Evolutionary conservation across 2,113 vertebrate genomes (phyloP), one percentile per base, ranked within the genome.

Genomic region (Tachysurus fulvidraco): DNA sequence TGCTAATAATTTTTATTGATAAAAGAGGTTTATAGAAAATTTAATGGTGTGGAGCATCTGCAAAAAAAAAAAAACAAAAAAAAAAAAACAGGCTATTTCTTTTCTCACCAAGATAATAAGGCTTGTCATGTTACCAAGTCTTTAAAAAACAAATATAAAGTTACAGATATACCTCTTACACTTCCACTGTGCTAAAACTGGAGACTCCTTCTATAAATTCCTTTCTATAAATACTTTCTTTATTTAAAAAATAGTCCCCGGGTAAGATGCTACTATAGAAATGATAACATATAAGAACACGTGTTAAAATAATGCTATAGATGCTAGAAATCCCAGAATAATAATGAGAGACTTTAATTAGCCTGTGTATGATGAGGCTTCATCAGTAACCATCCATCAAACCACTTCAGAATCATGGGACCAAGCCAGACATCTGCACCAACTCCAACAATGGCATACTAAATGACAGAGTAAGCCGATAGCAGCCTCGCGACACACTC

Each of bases 361-460:
- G 71, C 76, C 64, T 52, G 28, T 10, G 76, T 28, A 36, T 71
- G 44, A 60, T 12, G 23, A 60, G 44, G 30, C 28, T 50, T 41
- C 69, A 69, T 87, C 77, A 81, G 85, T 81, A 82, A 82, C 81
- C 50, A 83, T 85, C 83, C 28, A 83, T 85, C 64, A 78, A 50
- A 55, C 83, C 13, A 57, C 30, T 44, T 44, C 41, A 84, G 85
- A 73, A 86, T 73, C 65, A n/a, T 80, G 76, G 64, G 85, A 81
- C 67, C 44, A 17, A 73, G 59, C 17, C 41, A 86, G 54, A 81
- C 64, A 85, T 79, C 84, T 85, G 85, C 65, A 71, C 36, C 14
- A 41, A 81, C 11, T 54, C 54, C 85, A 71, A 19, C 0, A 41
- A 12, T 78, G 59, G 19, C 17, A 1, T 19, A 3, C 44, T 52